Conservation (phyloP, 2,888 invertebrate species). For the Melieria omissa region DNA sequence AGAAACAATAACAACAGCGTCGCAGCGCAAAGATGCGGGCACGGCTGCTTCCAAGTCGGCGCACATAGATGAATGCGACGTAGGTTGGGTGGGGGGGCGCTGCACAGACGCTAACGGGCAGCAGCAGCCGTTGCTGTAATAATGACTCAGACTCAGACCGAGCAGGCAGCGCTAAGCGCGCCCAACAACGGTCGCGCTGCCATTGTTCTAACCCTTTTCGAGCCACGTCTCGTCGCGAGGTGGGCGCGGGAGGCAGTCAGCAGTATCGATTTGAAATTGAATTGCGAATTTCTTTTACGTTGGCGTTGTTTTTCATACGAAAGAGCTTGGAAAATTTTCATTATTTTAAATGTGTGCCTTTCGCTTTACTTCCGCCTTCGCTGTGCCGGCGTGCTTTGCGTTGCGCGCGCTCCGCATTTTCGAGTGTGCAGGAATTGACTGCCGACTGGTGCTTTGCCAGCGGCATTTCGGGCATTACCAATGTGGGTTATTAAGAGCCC, state of each 20-base stretch:
- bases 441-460: constrained; percentile 25
- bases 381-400: constrained; percentile 17
- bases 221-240: neutral
- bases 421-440: too few species aligned
- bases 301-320: constrained; percentile 18
- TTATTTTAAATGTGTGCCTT: constrained; percentile 44
- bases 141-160: constrained; percentile 11
- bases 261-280: constrained; percentile 48
- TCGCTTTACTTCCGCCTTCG: constrained; percentile 25
- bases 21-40: neutral
- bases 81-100: too few species aligned
- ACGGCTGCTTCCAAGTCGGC: too few species aligned
- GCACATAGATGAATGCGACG: too few species aligned
- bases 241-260: neutral
- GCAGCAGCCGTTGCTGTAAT: constrained; percentile 29
- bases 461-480: constrained; percentile 35
- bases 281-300: constrained; percentile 31
- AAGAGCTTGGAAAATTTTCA: constrained; percentile 38
- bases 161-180: neutral
- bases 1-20: constrained; percentile 9
- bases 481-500: constrained; percentile 47
- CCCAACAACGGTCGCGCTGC: neutral
- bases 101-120: neutral
- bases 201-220: constrained; percentile 23
- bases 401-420: constrained; percentile 14